phyloP scores from a whole-genome alignment of 2,888 invertebrate species.

The Sesamia inferens region DNA sequence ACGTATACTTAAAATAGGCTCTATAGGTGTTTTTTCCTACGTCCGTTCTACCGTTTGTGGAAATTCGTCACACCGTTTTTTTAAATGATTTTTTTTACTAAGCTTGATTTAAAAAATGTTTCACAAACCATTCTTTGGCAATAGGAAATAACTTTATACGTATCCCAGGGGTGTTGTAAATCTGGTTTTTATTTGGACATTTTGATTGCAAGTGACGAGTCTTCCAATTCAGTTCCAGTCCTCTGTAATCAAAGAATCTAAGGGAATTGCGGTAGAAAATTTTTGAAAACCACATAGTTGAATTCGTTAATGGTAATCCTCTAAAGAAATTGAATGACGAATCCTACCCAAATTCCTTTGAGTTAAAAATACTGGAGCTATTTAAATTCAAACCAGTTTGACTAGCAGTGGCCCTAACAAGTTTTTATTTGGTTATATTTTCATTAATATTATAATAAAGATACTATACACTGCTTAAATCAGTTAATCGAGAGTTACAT shows the following conservation, averaged over 20 bases:
- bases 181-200: constrained; percentile 54
- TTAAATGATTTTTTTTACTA: constrained; percentile 2
- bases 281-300: not conserved
- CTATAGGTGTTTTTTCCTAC: constrained; percentile 31
- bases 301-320: not conserved
- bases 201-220: constrained; percentile 50
- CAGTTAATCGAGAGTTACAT: constrained; percentile 20
- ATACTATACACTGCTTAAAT: constrained; percentile 16
- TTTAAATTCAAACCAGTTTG: constrained; percentile 33
- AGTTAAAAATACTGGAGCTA: not conserved
- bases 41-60: constrained; percentile 19
- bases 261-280: not conserved
- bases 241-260: constrained; percentile 32
- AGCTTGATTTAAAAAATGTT: constrained; percentile 25
- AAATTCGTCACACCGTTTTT: constrained; percentile 13
- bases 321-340: constrained; percentile 17
- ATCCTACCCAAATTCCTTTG: constrained; percentile 9
- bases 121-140: constrained; percentile 15
- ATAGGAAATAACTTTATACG: constrained; percentile 21
- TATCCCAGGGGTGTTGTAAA: constrained; percentile 36
- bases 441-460: constrained; percentile 20
- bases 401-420: constrained; percentile 12
- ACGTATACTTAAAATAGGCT: constrained; percentile 16
- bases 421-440: constrained; percentile 27
- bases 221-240: constrained; percentile 4